Base-by-base conservation (phyloP, 1,140 invertebrate species). In the Drosophila prosaltans region DNA sequence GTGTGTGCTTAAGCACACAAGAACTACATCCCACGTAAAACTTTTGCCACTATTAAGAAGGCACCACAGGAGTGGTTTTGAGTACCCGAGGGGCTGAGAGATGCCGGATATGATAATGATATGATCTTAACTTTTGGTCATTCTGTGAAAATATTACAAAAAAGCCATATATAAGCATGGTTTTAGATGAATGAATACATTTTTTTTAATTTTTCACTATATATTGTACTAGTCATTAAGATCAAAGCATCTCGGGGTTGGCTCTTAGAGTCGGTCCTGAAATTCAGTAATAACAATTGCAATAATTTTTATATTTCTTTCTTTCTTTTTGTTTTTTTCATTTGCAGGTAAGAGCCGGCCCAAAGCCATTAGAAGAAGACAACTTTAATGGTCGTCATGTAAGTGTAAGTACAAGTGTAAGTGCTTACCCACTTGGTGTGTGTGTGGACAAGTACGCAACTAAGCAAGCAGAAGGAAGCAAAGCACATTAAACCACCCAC, bases 261-360 rank as follows among this genome's bases (percentile, higher is more conserved):
- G 40, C 41, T 5, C 32, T 36, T 26, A 26, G n/a, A 26, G 21
- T 21, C n/a, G 45, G 0, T 9, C 45, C 45, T 51, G 45, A 2
- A 26, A 7, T 5, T 26, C 3, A 51, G 21, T 51, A 51, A 26
- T 7, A 51, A 51, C 45, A 51, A 51, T 51, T 69, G 51, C 11
- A 72, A 76, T 75, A 62, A 79, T 78, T 74, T 66, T 71, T 63
- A 41, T 72, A 58, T 71, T 66, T 51, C 9, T 32, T 28, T 66
- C 39, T 43, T 39, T 48, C 16, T n/a, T 28, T 51, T 39, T 57
- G 16, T n/a, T 24, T 48, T 55, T 43, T 45, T 68, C 8, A 75
- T 36, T 85, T 88, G 68, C 84, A 88, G 83, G 83, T 88, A 80
- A 89, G 77, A 67, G 73, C 73, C 58, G 58, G 21, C 26, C 21